Base-by-base conservation (phyloP, 2,888 invertebrate species). In the Thumatha senex region DNA sequence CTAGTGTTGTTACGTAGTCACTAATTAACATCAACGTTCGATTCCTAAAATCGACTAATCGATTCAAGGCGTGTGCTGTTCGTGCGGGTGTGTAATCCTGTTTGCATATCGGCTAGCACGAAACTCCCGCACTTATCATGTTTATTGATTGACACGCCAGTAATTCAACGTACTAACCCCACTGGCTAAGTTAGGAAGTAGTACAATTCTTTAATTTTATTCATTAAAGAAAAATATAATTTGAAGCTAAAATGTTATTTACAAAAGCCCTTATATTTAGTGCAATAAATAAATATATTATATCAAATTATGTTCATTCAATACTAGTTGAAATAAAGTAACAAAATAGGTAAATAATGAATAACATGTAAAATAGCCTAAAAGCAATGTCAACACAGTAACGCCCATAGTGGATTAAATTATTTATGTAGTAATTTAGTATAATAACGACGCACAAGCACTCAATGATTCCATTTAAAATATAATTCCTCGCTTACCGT, bases 141-240 rank as follows among this genome's bases (percentile, higher is more conserved):
- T 88, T 89, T 91, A 91, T 91, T 90, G 91, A 92, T 92, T 91
- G 90, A 90, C 90, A 89, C 85, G 86, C 84, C 80, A 83, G 82
- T 89, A 90, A 87, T 85, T 90, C 88, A 87, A 77, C 79, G 80
- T 76, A 83, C 76, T 77, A 74, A 77, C 77, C 79, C 76, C 66
- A 73, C 73, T 63, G 74, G 69, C 74, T 71, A 72, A 72, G 70
- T 49, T 48, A 34, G 8, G 30, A 30, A 8, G 31, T 34, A 39
- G 54, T 43, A 30, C 52, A 65, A 60, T 53, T 62, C 50, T 36
- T 40, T 60, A 58, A 67, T 57, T 52, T 7, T 1, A 64, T 82
- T 82, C 81, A 46, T 14, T 44, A 15, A 9, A 3, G 7, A 14
- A 18, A 49, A 44, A 48, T 39, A 46, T 9, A 13, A 0, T n/a